phyloP scores from a whole-genome alignment of 2,797 vertebrate species.

The Sebastiscus tertius region DNA sequence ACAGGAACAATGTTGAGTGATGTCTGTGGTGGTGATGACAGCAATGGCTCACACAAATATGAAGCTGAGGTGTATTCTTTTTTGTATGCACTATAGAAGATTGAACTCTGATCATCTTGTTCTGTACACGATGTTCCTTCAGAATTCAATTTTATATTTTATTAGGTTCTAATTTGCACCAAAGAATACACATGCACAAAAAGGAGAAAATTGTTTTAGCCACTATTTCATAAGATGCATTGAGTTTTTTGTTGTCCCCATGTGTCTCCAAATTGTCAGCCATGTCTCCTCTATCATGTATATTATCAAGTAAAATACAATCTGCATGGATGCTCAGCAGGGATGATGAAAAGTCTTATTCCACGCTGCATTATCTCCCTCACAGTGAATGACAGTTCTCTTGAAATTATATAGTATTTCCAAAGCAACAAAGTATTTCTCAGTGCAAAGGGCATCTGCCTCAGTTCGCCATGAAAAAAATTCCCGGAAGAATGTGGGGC shows the following conservation, averaged over 20 bases:
- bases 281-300: not conserved
- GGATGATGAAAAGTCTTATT: not conserved
- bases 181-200: not conserved
- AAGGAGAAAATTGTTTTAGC: not conserved
- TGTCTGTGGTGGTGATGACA: not conserved
- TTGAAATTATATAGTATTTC: conserved; percentile 8
- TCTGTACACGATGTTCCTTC: not conserved
- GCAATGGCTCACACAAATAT: not conserved
- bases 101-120: not conserved
- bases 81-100: not conserved
- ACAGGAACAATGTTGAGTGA: not conserved
- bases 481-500: not conserved
- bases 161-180: not conserved
- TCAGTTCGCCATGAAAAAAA: not conserved
- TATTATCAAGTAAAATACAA: not conserved
- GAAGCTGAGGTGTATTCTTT: not conserved
- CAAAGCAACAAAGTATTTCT: conserved; percentile 1
- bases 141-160: not conserved
- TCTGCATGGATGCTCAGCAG: not conserved
- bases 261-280: not conserved
- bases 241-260: not conserved
- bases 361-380: not conserved
- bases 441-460: conserved; percentile 1
- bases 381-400: not conserved
- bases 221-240: not conserved